A percentile compares a stretch with the other conserved stretches of the same genome.
Evolutionary conservation across 2,797 vertebrate species (phyloP).

Genomic region (Salmo trutta): DNA sequence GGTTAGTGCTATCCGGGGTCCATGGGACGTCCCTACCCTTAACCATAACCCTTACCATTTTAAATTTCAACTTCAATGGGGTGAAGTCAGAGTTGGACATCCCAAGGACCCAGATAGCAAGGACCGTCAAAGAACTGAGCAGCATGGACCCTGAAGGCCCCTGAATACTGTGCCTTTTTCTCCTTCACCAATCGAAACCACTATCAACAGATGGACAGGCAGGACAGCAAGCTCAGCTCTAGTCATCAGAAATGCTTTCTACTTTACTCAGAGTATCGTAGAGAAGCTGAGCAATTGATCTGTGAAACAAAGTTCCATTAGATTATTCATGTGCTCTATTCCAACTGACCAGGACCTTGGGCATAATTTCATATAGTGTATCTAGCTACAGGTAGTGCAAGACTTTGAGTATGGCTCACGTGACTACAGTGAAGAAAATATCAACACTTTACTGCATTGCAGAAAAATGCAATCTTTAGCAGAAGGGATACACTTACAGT

Average conservation of each 20-base stretch:
- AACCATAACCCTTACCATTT: too few relatives aligned
- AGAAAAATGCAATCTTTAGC: background rate
- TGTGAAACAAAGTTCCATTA: background rate
- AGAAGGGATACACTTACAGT: background rate
- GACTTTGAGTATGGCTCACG: background rate
- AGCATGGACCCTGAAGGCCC: background rate
- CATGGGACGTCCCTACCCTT: too few relatives aligned
- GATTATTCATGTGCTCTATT: background rate
- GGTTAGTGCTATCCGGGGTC: too few relatives aligned
- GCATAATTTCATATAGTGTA: background rate
- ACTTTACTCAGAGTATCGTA: background rate
- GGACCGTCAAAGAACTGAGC: background rate
- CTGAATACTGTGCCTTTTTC: slow-evolving; percentile 17
- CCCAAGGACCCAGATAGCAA: too few relatives aligned
- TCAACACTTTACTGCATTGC: slow-evolving; percentile 7
- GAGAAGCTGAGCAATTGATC: slow-evolving; percentile 24
- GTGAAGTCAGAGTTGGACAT: too few relatives aligned
- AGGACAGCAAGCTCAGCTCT: slow-evolving; percentile 36
- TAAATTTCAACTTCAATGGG: too few relatives aligned
- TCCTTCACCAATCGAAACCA: background rate
- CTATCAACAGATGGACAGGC: background rate
- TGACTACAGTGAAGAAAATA: background rate
- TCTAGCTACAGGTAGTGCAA: background rate
- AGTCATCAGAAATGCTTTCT: too few relatives aligned
- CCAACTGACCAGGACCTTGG: background rate